Conservation (phyloP, 2,797 vertebrate species). For the Acipenser ruthenus region DNA sequence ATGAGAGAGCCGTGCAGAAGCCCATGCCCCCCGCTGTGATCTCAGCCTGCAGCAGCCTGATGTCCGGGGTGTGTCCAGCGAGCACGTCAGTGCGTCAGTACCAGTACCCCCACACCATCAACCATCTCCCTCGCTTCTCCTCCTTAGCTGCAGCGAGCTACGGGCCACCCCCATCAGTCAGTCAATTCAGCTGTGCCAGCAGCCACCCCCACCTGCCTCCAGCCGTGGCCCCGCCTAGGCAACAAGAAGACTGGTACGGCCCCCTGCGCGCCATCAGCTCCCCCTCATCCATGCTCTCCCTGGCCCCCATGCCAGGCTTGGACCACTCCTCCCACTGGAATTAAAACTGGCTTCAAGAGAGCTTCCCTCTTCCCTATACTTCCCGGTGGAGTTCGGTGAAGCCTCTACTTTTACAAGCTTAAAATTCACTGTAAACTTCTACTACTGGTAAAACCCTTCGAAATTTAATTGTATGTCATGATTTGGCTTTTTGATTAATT, state of each 20-base stretch:
- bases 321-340: constrained; percentile 68
- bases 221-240: constrained; percentile 38
- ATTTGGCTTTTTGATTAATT: no score
- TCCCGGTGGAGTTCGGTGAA: no score
- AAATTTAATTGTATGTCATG: no score
- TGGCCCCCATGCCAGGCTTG: constrained; percentile 57
- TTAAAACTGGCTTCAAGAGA: constrained; percentile 32
- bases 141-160: constrained; percentile 54
- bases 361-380: not conserved
- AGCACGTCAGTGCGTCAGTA: constrained; percentile 52
- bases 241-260: constrained; percentile 73
- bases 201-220: constrained; percentile 31
- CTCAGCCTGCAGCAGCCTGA: constrained; percentile 48
- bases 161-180: constrained; percentile 38
- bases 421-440: no score
- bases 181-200: constrained; percentile 47
- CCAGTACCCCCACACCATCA: constrained; percentile 57
- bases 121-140: constrained; percentile 63
- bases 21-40: constrained; percentile 44
- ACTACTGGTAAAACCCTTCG: no score
- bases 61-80: constrained; percentile 49
- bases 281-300: constrained; percentile 50
- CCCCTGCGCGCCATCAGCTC: constrained; percentile 47
- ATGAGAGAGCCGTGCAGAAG: constrained; percentile 71
- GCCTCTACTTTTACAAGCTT: no score